Conservation (phyloP, 2,113 vertebrate genomes). For the Toxotes chatareus region DNA sequence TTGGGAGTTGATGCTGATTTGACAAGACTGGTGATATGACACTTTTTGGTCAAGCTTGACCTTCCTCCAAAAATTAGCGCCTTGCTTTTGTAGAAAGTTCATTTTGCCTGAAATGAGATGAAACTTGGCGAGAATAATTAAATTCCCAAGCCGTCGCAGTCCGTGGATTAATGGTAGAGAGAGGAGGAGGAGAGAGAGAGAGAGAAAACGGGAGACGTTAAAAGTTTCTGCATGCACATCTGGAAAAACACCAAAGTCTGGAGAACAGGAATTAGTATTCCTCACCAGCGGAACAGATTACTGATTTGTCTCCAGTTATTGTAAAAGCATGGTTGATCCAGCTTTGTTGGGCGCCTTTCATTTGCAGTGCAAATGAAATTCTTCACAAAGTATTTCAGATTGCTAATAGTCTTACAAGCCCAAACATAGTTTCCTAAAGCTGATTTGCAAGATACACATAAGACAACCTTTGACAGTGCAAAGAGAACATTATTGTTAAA, state of each 20-base stretch:
- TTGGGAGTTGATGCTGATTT: conserved; percentile 69
- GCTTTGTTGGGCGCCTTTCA: conserved; percentile 56
- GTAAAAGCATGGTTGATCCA: conserved; percentile 59
- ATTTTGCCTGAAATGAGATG: conserved; percentile 66
- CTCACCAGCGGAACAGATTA: conserved; percentile 46
- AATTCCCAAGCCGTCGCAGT: conserved; percentile 29
- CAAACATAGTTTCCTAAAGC: conserved; percentile 32
- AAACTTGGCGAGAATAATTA: conserved; percentile 67
- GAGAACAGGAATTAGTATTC: conserved; percentile 60
- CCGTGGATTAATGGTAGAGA: conserved; percentile 58
- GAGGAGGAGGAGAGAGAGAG: background rate
- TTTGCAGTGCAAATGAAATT: conserved; percentile 57
- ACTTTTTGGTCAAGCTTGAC: conserved; percentile 61
- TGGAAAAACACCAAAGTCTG: conserved; percentile 66
- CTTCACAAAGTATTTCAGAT: conserved; percentile 50
- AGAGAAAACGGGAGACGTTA: conserved; percentile 11
- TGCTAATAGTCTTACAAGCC: conserved; percentile 48
- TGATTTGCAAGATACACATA: conserved; percentile 35
- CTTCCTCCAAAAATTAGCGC: conserved; percentile 57
- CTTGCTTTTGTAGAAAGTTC: conserved; percentile 59
- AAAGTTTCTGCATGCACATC: conserved; percentile 58
- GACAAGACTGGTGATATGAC: conserved; percentile 71
- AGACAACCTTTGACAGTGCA: conserved; percentile 20
- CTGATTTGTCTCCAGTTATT: conserved; percentile 59
- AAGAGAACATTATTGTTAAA: conserved; percentile 3